A percentile compares a stretch with the other conserved stretches of the same genome.
phyloP scores from a whole-genome alignment of 1,140 invertebrate genomes.

The Phymastichus coffea region DNA sequence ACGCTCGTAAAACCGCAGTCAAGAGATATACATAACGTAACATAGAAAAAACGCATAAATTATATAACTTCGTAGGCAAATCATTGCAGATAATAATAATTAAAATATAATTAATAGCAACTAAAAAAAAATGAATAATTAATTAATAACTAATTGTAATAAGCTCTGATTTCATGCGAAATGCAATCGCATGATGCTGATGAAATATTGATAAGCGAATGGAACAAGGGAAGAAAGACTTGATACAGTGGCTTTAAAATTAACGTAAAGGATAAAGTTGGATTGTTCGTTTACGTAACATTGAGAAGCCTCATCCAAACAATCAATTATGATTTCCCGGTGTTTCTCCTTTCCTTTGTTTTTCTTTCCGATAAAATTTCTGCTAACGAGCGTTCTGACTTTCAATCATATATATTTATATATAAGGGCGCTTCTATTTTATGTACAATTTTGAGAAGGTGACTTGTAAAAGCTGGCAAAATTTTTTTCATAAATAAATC shows the following conservation, averaged over 20 bases:
- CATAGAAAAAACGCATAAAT: slow-evolving; percentile 35
- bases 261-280: background rate
- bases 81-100: background rate
- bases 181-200: slow-evolving; percentile 6
- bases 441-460: too few species aligned
- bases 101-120: slow-evolving; percentile 22
- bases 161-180: slow-evolving; percentile 33
- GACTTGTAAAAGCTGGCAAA: background rate
- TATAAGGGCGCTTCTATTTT: too few species aligned
- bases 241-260: too few species aligned
- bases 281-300: slow-evolving; percentile 19
- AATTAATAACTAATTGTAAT: slow-evolving; percentile 36
- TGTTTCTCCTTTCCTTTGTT: too few species aligned
- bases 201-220: slow-evolving; percentile 1
- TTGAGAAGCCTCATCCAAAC: slow-evolving; percentile 18
- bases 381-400: background rate
- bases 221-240: slow-evolving; percentile 2
- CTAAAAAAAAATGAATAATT: slow-evolving; percentile 33
- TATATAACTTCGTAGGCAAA: slow-evolving; percentile 34
- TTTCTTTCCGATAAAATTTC: slow-evolving; percentile 10
- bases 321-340: slow-evolving; percentile 7
- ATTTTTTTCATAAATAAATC: background rate
- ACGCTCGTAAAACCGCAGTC: background rate
- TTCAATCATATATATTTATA: too few species aligned
- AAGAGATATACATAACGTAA: slow-evolving; percentile 24